Conservation (phyloP, 1,140 invertebrate species). For the Nephila pilipes region DNA sequence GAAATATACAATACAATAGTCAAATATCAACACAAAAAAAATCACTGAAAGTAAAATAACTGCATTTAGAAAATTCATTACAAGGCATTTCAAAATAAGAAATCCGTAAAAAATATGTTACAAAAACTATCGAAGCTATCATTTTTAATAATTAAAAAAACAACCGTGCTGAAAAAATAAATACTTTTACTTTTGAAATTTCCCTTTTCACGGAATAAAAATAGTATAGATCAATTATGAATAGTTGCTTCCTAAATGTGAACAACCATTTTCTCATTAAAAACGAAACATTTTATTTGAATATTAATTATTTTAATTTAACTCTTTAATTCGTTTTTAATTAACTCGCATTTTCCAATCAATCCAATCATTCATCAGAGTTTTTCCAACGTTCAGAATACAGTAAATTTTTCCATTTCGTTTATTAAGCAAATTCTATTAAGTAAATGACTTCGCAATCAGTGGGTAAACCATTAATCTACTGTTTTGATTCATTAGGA, state of each 20-base stretch:
- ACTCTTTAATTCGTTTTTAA: background rate
- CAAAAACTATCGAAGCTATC: background rate
- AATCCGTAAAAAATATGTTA: background rate
- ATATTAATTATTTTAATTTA: constrained; percentile 48
- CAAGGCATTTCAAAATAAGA: too few relatives aligned
- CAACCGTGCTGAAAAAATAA: background rate
- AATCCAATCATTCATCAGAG: constrained; percentile 19
- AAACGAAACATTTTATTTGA: constrained; percentile 17
- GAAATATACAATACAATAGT: too few relatives aligned
- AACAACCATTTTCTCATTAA: background rate
- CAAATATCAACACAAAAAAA: too few relatives aligned
- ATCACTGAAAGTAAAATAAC: too few relatives aligned
- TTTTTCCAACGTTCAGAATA: background rate
- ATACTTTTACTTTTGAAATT: background rate
- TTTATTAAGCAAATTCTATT: constrained; percentile 45
- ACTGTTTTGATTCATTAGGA: constrained; percentile 35
- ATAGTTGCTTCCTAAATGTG: background rate
- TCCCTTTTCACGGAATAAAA: background rate
- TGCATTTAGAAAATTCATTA: too few relatives aligned
- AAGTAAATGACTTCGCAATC: constrained; percentile 24
- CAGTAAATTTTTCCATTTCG: background rate
- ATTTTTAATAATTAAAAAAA: background rate
- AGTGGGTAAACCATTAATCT: constrained; percentile 47
- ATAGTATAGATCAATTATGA: background rate
- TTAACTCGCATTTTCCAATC: constrained; percentile 30